A percentile compares a stretch with the other conserved stretches of the same genome.
phyloP scores from a whole-genome alignment of 2,113 vertebrate genomes.

The Myrmecophaga tridactyla region DNA sequence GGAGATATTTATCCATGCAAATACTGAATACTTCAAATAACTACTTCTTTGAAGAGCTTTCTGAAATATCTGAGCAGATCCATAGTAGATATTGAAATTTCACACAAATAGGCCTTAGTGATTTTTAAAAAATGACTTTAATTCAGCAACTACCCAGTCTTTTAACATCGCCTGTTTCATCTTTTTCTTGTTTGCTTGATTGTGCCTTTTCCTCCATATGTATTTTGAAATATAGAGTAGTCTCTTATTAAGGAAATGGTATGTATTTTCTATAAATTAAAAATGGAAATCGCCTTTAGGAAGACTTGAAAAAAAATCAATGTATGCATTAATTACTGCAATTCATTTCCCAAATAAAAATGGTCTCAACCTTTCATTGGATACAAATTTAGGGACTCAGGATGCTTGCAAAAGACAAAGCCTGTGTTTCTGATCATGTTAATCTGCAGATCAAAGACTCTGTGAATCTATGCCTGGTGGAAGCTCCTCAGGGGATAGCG shows the following conservation, averaged over 20 bases:
- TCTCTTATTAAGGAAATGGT: slow-evolving; percentile 80
- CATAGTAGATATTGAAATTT: slow-evolving; percentile 10
- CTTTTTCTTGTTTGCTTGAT: slow-evolving; percentile 9
- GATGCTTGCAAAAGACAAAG: slow-evolving; percentile 92
- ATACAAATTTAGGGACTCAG: slow-evolving; percentile 89
- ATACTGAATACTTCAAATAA: slow-evolving; percentile 45
- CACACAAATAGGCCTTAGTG: not conserved
- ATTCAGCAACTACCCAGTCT: not conserved
- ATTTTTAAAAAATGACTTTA: not conserved
- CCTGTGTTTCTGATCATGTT: slow-evolving; percentile 89
- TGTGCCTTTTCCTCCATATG: not conserved
- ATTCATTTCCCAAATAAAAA: slow-evolving; percentile 99
- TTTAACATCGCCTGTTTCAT: slow-evolving; percentile 11
- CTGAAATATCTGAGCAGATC: slow-evolving; percentile 46
- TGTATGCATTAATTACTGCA: slow-evolving; percentile 97
- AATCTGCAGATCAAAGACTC: slow-evolving; percentile 92
- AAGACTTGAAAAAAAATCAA: slow-evolving; percentile 93
- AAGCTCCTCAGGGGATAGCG: slow-evolving; percentile 89
- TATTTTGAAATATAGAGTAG: slow-evolving; percentile 76
- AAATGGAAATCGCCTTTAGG: slow-evolving; percentile 95
- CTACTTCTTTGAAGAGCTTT: slow-evolving; percentile 36
- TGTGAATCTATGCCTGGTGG: slow-evolving; percentile 86
- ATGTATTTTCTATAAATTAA: slow-evolving; percentile 94
- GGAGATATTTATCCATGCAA: slow-evolving; percentile 46
- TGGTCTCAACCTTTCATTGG: slow-evolving; percentile 90